Percentiles rank a stretch among this genome's conserved stretches.
Evolutionary conservation across 2,797 vertebrate genomes (phyloP).

Genomic region (Sebastes reedi): DNA sequence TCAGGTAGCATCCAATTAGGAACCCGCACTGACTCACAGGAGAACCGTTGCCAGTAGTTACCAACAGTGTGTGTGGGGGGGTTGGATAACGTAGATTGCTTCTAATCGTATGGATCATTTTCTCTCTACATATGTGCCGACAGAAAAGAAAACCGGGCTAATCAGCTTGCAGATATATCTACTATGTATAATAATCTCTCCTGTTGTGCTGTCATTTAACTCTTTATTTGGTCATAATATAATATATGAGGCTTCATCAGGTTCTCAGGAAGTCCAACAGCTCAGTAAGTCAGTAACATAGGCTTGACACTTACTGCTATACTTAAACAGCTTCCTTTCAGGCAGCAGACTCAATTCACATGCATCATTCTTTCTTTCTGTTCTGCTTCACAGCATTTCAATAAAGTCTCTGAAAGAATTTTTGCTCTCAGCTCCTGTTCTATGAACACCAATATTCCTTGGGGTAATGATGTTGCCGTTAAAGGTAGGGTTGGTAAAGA

Average conservation of each 20-base stretch:
- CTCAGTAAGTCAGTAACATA: slow-evolving; percentile 9
- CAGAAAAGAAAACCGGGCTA: slow-evolving; percentile 20
- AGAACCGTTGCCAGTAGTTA: slow-evolving; percentile 10
- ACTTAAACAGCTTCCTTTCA: slow-evolving; percentile 34
- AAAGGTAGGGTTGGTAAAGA: background rate
- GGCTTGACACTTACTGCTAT: slow-evolving; percentile 25
- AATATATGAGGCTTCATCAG: slow-evolving; percentile 2
- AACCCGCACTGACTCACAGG: slow-evolving; percentile 28
- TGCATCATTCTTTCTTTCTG: slow-evolving; percentile 34
- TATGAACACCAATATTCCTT: slow-evolving; percentile 32
- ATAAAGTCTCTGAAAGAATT: slow-evolving; percentile 29
- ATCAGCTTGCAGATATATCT: slow-evolving; percentile 5
- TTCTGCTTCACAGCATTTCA: slow-evolving; percentile 50
- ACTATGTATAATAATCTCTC: background rate
- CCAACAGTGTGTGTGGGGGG: background rate
- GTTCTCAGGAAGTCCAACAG: slow-evolving; percentile 15
- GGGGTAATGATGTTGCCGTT: slow-evolving; percentile 19
- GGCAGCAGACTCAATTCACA: slow-evolving; percentile 27
- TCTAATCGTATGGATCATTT: slow-evolving; percentile 24
- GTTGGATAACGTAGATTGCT: background rate
- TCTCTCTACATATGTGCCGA: slow-evolving; percentile 24
- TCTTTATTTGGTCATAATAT: slow-evolving; percentile 4
- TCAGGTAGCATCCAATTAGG: slow-evolving; percentile 57
- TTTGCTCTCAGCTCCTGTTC: slow-evolving; percentile 21
- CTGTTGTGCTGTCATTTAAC: slow-evolving; percentile 27